Evolutionary conservation across 2,888 invertebrate species (phyloP).

Genomic region (Camponotus fellah): DNA sequence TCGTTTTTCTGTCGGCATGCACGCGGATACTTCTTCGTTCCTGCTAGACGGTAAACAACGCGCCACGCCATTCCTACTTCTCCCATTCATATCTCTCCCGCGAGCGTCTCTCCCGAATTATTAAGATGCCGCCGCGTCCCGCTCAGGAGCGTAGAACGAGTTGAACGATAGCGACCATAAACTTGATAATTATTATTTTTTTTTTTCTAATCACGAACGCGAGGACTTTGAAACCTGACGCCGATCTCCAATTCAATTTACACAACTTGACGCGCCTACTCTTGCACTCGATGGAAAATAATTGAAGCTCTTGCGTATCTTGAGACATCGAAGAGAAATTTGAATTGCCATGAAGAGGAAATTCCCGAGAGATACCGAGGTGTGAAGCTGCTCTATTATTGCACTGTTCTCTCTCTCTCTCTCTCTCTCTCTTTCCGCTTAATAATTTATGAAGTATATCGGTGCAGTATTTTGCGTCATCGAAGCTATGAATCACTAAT

Average conservation of each 20-base stretch:
- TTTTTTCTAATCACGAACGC: neutral
- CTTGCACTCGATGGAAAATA: neutral
- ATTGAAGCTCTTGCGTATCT: neutral
- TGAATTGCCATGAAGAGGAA: neutral
- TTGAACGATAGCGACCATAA: neutral
- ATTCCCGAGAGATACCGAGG: neutral
- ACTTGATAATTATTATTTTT: neutral
- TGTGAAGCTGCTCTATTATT: neutral
- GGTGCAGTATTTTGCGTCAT: neutral
- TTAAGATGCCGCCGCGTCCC: conserved; percentile 71
- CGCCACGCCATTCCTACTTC: conserved; percentile 74
- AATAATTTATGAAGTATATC: conserved; percentile 21
- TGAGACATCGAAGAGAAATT: neutral
- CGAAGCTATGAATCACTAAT: conserved; percentile 60
- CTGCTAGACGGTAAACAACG: conserved; percentile 83
- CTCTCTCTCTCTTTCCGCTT: neutral
- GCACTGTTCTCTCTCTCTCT: neutral
- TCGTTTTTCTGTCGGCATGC: conserved; percentile 70
- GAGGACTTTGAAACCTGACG: neutral
- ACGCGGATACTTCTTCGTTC: conserved; percentile 74
- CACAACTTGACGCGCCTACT: neutral
- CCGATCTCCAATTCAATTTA: neutral
- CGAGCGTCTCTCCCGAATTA: conserved; percentile 75
- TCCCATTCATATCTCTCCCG: conserved; percentile 79
- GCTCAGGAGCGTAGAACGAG: conserved; percentile 37